Base-by-base conservation (phyloP, 1,140 invertebrate species). In the Drosophila orena region DNA sequence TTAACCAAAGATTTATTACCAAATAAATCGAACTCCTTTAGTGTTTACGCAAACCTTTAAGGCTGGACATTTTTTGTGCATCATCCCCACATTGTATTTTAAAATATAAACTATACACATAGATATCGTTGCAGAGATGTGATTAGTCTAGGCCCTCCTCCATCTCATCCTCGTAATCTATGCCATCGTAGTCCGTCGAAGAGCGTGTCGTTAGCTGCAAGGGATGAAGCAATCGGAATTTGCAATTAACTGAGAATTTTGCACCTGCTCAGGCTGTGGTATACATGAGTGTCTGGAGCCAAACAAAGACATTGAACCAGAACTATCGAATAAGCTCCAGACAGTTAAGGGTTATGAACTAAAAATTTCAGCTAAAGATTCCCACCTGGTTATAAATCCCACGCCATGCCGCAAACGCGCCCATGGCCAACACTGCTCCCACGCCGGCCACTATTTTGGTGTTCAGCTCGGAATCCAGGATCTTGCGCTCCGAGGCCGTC, bases 401-500 rank as follows among this genome's bases (percentile, higher is more conserved):
- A 35, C 77, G 88, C 80, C 86, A 90, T 14, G 86, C 91, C 12
- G 91, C 91, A 77, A 92, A 92, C 15, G 86, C 79, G 5, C 79
- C 77, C 91, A 92, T 92, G 3, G 91, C 91, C 17, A 89, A 27
- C 4, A 88, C 42, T 4, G 91, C 91, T 6, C 85, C 89, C 20
- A 92, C 57, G 10, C 77, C 89, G 5, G 91, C 91, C 1, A 90
- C 58, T 15, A 92, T 77, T 60, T 92, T 92, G 40, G 91, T 92
- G 52, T 86, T 91, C 7, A 81, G 68, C 22, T 92, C 91, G 1
- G 85, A 85, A 38, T 92, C 89, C n/a, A 83, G 27, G 34, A 92
- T 89, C 30, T 81, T 90, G 8, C 74, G 74, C 59, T 92, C 91
- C 7, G 89, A 90, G 11, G 73, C 50, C 20, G 89, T 78, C 14